Evolutionary conservation across 2,113 vertebrate genomes (phyloP).

Genomic region (Tragelaphus scriptus): DNA sequence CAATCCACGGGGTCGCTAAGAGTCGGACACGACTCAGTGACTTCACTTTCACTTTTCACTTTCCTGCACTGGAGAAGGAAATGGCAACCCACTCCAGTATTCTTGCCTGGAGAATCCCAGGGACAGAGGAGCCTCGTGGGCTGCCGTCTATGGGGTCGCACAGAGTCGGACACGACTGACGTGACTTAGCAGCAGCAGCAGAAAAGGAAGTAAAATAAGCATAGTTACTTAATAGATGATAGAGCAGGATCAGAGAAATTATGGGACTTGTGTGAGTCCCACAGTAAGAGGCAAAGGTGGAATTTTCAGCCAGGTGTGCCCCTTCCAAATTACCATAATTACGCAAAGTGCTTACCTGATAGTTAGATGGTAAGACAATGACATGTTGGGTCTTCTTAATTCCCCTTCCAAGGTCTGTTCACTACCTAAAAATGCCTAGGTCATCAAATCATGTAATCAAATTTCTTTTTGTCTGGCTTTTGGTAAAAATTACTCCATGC

Average conservation of each 20-base stretch:
- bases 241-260: not conserved
- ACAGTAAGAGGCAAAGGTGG: not conserved
- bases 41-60: no score
- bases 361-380: not conserved
- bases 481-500: not conserved
- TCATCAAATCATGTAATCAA: not conserved
- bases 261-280: not conserved
- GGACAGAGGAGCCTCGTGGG: accelerated
- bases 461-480: not conserved
- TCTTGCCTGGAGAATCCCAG: no score
- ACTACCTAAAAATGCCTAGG: not conserved
- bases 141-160: no score
- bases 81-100: no score
- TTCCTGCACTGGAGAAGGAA: no score
- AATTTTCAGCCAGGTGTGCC: not conserved
- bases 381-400: not conserved
- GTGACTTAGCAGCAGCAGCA: no score
- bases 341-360: not conserved
- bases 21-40: accelerated
- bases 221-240: not conserved
- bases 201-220: not conserved
- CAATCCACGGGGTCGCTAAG: no score
- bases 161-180: no score
- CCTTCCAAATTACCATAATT: not conserved
- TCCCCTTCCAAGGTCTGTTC: not conserved